These are phyloP conservation scores for Chymomyza fuscimana DNA, from an alignment of 2,888 invertebrate genomes.

Conservation along the genomic window DNA sequence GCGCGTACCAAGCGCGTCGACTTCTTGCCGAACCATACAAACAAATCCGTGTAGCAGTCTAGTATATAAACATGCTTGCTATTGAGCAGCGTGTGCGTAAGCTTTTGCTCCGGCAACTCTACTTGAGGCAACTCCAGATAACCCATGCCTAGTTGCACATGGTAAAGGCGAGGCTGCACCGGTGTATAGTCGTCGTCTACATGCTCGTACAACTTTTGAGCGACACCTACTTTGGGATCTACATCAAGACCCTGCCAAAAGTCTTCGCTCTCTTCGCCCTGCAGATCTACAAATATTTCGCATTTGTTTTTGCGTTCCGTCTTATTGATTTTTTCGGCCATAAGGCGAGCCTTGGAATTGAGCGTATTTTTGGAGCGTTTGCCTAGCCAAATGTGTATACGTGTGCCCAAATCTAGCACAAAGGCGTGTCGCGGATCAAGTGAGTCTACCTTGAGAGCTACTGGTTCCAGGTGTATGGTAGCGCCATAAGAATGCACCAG, in stretches of 20 bases:
- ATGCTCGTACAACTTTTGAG: conserved; percentile 79
- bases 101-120: conserved; percentile 87
- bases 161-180: conserved; percentile 88
- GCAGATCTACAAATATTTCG: conserved; percentile 91
- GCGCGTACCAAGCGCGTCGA: conserved; percentile 96
- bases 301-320: conserved; percentile 97
- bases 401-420: conserved; percentile 91
- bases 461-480: conserved; percentile 93
- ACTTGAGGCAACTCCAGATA: conserved; percentile 98
- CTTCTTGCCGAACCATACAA: conserved; percentile 99
- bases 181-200: conserved; percentile 72
- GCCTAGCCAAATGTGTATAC: conserved; percentile 93
- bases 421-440: conserved; percentile 96
- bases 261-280: conserved; percentile 89
- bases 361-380: conserved; percentile 91
- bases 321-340: conserved; percentile 99
- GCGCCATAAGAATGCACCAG: conserved; percentile 93
- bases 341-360: conserved; percentile 87
- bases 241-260: conserved; percentile 89
- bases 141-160: conserved; percentile 98
- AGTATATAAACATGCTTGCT: conserved; percentile 97
- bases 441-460: conserved; percentile 85
- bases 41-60: conserved; percentile 95
- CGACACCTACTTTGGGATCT: conserved; percentile 75
- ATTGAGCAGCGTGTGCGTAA: conserved; percentile 88